Conservation (phyloP, 2,888 invertebrate species). For the Drosophila gaucha region DNA sequence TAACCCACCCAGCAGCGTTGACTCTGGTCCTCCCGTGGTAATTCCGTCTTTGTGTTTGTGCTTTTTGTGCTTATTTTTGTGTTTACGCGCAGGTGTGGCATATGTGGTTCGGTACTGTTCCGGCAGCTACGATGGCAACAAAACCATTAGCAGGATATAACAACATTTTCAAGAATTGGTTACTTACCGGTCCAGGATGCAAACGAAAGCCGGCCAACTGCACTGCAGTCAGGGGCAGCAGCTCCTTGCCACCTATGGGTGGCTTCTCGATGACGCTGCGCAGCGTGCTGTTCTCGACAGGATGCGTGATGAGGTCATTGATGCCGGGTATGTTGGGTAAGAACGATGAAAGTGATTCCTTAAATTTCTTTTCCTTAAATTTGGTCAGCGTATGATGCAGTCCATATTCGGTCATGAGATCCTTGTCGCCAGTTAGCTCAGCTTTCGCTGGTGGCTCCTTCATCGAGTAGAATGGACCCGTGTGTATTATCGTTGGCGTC, state of each 20-base stretch:
- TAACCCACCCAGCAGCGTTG: conserved; percentile 88
- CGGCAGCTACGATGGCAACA: conserved; percentile 88
- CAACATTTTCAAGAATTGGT: not conserved
- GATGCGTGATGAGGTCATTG: conserved; percentile 94
- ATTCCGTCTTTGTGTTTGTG: conserved; percentile 96
- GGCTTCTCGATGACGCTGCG: conserved; percentile 98
- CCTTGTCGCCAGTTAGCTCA: conserved; percentile 97
- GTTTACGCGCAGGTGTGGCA: conserved; percentile 95
- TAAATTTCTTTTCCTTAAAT: conserved; percentile 97
- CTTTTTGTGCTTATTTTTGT: conserved; percentile 98
- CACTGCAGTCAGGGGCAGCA: conserved; percentile 93
- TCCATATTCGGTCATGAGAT: conserved; percentile 98
- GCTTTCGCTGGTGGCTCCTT: conserved; percentile 97
- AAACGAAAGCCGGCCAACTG: conserved; percentile 96
- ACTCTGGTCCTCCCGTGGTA: conserved; percentile 88
- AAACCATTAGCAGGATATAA: not conserved
- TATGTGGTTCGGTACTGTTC: conserved; percentile 97
- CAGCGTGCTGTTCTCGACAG: conserved; percentile 93
- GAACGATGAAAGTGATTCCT: conserved; percentile 97
- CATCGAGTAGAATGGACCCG: conserved; percentile 99
- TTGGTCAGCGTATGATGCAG: conserved; percentile 98
- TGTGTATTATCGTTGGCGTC: conserved; percentile 98
- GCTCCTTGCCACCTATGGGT: conserved; percentile 95
- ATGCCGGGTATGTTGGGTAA: conserved; percentile 97
- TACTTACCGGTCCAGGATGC: conserved; percentile 93